These are phyloP conservation scores for Oncorhynchus clarkii DNA, from an alignment of 2,113 vertebrate genomes.

Conservation along the genomic window DNA sequence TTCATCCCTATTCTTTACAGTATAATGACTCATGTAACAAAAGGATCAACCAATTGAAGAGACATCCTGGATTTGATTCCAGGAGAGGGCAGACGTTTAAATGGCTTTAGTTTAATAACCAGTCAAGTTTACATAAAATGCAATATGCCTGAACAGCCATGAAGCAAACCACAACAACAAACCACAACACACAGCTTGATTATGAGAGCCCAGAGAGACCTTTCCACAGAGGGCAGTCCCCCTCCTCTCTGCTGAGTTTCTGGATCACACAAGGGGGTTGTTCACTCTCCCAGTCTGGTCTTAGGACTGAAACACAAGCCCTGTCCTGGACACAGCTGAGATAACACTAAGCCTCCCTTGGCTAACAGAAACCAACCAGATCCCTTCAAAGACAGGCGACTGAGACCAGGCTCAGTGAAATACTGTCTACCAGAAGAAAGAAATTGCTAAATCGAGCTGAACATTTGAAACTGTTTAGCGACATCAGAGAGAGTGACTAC, in stretches of 20 bases:
- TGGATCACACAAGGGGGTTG: slow-evolving; percentile 21
- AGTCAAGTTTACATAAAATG: background rate
- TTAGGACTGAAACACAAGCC: slow-evolving; percentile 63
- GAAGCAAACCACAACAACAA: slow-evolving; percentile 12
- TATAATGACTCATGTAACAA: background rate
- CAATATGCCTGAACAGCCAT: background rate
- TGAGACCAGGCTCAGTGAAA: slow-evolving; percentile 6
- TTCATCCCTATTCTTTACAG: background rate
- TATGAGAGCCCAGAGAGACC: slow-evolving; percentile 4
- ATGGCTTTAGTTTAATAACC: background rate
- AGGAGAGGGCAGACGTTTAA: background rate
- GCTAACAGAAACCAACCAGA: slow-evolving; percentile 59
- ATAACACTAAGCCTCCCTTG: slow-evolving; percentile 64
- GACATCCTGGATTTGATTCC: too few species aligned
- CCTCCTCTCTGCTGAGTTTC: background rate
- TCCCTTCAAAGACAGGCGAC: slow-evolving; percentile 15
- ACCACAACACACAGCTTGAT: slow-evolving; percentile 20
- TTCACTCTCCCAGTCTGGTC: slow-evolving; percentile 25
- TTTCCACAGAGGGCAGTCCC: background rate
- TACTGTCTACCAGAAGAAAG: slow-evolving; percentile 3
- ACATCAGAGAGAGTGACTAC: background rate
- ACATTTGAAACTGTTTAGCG: background rate
- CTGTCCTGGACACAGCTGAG: slow-evolving; percentile 66
- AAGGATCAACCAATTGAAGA: background rate
- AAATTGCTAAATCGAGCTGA: background rate